phyloP scores from a whole-genome alignment of 2,797 vertebrate species.

The Pangasius sanitwongsei region DNA sequence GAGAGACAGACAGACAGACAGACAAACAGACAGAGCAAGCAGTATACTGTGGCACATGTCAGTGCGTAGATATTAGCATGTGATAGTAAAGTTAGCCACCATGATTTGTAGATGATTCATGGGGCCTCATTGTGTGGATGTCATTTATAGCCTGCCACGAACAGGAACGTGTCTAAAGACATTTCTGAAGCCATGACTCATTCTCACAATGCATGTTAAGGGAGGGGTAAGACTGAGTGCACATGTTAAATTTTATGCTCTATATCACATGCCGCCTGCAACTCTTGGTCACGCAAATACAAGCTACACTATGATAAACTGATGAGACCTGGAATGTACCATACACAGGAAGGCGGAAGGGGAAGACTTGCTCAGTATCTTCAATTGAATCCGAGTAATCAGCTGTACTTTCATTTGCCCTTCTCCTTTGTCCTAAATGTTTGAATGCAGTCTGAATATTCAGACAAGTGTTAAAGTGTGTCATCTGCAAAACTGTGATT shows the following conservation, averaged over 20 bases:
- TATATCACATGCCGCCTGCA: background rate
- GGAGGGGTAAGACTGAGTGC: too few relatives aligned
- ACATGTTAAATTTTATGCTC: background rate
- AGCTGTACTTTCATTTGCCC: background rate
- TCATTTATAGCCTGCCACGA: slow-evolving; percentile 31
- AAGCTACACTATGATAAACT: background rate
- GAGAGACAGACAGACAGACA: background rate
- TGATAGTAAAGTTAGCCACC: slow-evolving; percentile 6
- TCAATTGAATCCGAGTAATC: background rate
- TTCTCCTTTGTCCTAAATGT: background rate
- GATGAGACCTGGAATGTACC: background rate
- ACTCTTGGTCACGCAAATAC: background rate
- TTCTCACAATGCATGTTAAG: background rate
- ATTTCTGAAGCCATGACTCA: slow-evolving; percentile 20
- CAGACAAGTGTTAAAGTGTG: background rate
- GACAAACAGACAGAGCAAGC: background rate
- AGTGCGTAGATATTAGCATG: background rate
- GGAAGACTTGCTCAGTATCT: background rate
- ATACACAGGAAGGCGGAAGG: too few relatives aligned
- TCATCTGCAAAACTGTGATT: slow-evolving; percentile 22
- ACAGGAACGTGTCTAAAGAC: slow-evolving; percentile 21
- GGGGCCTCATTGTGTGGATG: slow-evolving; percentile 5
- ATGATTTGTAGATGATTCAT: slow-evolving; percentile 22
- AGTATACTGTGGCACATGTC: background rate
- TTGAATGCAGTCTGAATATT: background rate